phyloP scores from a whole-genome alignment of 92 coral and sea anemone genomes.

The Epizoanthus fatuus region DNA sequence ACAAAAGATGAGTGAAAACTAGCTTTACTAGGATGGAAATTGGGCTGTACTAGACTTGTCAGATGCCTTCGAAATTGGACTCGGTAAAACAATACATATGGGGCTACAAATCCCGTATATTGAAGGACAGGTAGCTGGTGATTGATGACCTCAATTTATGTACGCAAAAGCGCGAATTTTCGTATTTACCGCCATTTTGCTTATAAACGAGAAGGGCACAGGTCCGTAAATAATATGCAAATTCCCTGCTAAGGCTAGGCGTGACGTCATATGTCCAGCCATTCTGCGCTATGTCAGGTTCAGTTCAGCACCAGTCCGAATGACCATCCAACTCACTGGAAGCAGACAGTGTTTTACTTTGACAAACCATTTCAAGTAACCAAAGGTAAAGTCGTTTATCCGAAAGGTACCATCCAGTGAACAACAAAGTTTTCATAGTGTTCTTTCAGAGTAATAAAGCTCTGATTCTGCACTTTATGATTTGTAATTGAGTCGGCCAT shows the following conservation, averaged over 20 bases:
- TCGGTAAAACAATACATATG: not conserved
- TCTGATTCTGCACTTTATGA: too few species aligned
- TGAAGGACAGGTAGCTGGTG: constrained; percentile 1
- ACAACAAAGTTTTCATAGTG: not conserved
- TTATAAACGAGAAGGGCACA: constrained; percentile 4
- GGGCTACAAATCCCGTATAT: not conserved
- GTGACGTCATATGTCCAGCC: too few species aligned
- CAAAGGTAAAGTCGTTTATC: constrained; percentile 64
- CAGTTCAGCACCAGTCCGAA: constrained; percentile 90
- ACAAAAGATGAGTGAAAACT: not conserved
- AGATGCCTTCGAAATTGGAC: not conserved
- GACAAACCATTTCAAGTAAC: constrained; percentile 74
- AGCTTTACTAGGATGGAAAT: not conserved
- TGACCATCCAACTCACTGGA: constrained; percentile 92
- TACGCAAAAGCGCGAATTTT: constrained; percentile 17
- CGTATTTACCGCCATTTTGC: constrained; percentile 7
- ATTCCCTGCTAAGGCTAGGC: constrained; percentile 2
- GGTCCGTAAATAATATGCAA: constrained; percentile 12
- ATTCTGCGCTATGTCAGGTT: constrained; percentile 54
- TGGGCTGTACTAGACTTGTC: constrained; percentile 9
- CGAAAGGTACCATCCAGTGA: too few species aligned
- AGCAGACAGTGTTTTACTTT: constrained; percentile 92
- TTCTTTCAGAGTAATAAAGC: too few species aligned
- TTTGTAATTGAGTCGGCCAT: too few species aligned
- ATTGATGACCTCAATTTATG: not conserved